phyloP scores from a whole-genome alignment of 2,888 invertebrate species.

The Sphecodes monilicornis region DNA sequence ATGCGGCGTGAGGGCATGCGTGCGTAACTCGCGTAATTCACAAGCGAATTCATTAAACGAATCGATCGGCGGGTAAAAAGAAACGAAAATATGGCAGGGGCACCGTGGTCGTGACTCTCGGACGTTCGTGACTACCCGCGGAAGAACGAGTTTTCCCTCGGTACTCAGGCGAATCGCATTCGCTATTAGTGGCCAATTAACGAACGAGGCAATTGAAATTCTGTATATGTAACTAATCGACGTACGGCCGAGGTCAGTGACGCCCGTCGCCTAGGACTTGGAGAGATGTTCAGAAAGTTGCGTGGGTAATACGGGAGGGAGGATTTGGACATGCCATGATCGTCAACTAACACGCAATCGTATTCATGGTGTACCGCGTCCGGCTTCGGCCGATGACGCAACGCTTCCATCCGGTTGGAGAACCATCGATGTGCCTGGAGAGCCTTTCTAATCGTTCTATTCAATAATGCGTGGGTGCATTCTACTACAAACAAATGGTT shows the following conservation, averaged over 20 bases:
- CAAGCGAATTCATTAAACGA: constrained; percentile 52
- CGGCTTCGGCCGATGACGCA: constrained; percentile 52
- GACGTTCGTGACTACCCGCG: constrained; percentile 36
- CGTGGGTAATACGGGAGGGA: constrained; percentile 21
- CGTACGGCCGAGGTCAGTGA: constrained; percentile 35
- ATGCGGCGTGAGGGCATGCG: constrained; percentile 13
- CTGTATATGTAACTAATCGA: constrained; percentile 51
- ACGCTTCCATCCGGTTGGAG: constrained; percentile 58
- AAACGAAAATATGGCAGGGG: constrained; percentile 42
- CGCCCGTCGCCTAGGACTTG: constrained; percentile 15
- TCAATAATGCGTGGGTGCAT: neutral
- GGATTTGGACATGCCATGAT: constrained; percentile 36
- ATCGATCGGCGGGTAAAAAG: constrained; percentile 47
- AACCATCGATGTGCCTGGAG: constrained; percentile 20
- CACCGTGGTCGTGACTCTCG: constrained; percentile 50
- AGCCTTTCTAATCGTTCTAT: constrained; percentile 37
- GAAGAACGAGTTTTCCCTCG: constrained; percentile 54
- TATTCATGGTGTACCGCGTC: constrained; percentile 58
- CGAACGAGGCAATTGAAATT: constrained; percentile 58
- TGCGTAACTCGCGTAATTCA: constrained; percentile 44
- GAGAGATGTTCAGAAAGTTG: constrained; percentile 26
- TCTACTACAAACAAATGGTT: neutral
- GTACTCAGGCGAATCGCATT: constrained; percentile 26
- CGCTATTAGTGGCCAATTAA: constrained; percentile 65
- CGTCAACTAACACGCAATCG: constrained; percentile 42